These are phyloP conservation scores for Melieria picta DNA, from an alignment of 2,888 invertebrate genomes.

Conservation along the genomic window DNA sequence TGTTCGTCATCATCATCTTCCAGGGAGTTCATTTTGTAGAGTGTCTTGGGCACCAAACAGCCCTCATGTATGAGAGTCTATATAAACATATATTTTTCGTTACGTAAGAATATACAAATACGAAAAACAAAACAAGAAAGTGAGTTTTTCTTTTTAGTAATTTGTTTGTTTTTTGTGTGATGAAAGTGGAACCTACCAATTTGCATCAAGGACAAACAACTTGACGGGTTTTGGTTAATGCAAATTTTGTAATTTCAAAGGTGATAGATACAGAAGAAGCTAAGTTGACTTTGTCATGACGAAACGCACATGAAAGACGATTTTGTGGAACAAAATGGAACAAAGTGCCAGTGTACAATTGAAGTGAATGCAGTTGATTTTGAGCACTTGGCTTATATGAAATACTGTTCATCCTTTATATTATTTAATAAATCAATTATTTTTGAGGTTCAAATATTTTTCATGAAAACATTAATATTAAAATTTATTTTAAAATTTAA, in stretches of 20 bases:
- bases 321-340: no score
- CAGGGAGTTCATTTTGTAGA: constrained; percentile 74
- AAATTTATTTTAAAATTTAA: no score
- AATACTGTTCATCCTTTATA: no score
- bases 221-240: background rate
- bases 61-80: constrained; percentile 88
- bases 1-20: constrained; percentile 55
- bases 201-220: background rate
- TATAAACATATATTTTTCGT: background rate
- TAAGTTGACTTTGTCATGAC: no score
- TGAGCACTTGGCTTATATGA: no score
- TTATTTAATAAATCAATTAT: no score
- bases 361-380: no score
- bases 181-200: background rate
- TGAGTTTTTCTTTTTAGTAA: background rate
- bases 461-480: no score
- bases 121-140: background rate
- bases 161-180: background rate
- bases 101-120: constrained; percentile 6
- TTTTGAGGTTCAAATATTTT: no score
- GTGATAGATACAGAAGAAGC: no score
- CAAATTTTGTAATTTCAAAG: background rate
- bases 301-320: no score
- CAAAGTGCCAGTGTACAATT: no score
- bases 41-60: constrained; percentile 86